Base-by-base conservation (phyloP, 2,888 invertebrate genomes). In the Habroteleia sp. region DNA sequence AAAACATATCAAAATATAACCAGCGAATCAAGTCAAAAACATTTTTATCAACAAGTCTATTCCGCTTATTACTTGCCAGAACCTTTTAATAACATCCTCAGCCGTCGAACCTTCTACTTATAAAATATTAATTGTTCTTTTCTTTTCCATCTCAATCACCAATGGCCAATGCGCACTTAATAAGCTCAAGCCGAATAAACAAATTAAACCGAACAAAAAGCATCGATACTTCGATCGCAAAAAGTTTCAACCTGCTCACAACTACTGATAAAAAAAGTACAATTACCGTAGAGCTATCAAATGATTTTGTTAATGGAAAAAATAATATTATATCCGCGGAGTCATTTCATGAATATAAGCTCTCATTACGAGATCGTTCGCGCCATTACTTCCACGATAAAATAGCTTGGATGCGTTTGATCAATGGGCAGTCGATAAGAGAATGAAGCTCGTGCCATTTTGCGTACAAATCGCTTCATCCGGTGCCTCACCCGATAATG, bases 391-490 rank as follows among this genome's bases (percentile, higher is more conserved):
- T 33, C 13, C 25, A 33, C 48, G 66, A 76, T 76, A 66, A 72
- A 72, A 54, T 66, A 42, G 62, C 72, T 66, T 27, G 50, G 37
- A 20, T 66, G 48, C 54, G 16, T 48, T 62, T 39, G 75, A 65
- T 27, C 71, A 62, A 65, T 50, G 44, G 62, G 66, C 72, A 37
- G 66, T 25, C 56, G 75, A 76, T 76, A 76, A 72, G 75, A 56
- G 50, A 66, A 39, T 52, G 54, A 60, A 71, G 71, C 71, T 71
- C 75, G 66, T 75, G 66, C 75, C 71, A 71, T 75, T 75, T 71
- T 75, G 66, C 60, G 65, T 69, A 74, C 62, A 75, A 75, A 75
- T 75, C 71, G 62, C 71, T 75, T 71, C 65, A 75, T 71, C 71
- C 75, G 66, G 71, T 75, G 62, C 66, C 65, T 65, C 25, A 48